phyloP scores from a whole-genome alignment of 1,140 invertebrate genomes.

The Chironomus tepperi region DNA sequence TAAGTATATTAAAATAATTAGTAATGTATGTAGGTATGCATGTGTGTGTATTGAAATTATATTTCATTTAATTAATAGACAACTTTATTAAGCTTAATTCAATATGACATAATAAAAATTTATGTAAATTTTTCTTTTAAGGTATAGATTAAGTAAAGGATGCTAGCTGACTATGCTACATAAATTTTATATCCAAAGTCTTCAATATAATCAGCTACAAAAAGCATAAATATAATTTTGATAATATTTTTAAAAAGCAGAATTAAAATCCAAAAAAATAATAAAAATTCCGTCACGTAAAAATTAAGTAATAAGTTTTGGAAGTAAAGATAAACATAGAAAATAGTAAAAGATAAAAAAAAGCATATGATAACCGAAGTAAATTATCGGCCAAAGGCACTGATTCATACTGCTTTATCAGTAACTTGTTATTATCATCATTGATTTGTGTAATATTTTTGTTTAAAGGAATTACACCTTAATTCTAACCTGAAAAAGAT shows the following conservation, averaged over 20 bases:
- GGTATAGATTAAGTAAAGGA: too few species aligned
- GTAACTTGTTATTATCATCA: too few species aligned
- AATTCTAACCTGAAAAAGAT: neutral
- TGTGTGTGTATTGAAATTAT: neutral
- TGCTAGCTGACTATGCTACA: too few species aligned
- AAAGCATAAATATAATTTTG: too few species aligned
- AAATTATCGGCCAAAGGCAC: neutral
- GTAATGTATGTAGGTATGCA: neutral
- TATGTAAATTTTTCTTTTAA: too few species aligned
- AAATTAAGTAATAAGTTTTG: too few species aligned
- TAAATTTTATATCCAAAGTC: too few species aligned
- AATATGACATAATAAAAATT: neutral
- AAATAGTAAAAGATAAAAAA: neutral
- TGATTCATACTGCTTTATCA: neutral
- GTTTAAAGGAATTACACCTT: neutral
- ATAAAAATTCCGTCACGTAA: too few species aligned
- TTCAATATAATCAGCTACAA: too few species aligned
- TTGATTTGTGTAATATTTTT: neutral
- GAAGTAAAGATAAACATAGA: neutral
- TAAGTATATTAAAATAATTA: constrained; percentile 2
- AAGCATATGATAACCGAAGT: neutral
- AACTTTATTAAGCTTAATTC: neutral
- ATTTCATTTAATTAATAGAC: neutral
- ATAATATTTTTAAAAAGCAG: too few species aligned
- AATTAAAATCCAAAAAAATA: too few species aligned